Base-by-base conservation (phyloP, 1,140 invertebrate genomes). In the Lineus longissimus region DNA sequence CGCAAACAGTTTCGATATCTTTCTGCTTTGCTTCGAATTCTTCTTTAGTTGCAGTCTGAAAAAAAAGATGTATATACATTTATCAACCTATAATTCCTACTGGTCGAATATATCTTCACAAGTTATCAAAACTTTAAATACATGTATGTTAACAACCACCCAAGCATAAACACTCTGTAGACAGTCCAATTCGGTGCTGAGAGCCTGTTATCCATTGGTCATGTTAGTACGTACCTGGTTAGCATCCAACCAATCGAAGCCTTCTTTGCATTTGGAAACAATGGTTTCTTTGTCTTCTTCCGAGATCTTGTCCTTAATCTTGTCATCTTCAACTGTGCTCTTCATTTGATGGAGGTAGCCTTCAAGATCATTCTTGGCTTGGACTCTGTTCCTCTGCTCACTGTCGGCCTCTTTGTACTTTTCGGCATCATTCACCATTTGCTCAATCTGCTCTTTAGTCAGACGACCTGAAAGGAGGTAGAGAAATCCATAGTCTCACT, bases 381-480 rank as follows among this genome's bases (percentile, higher is more conserved):
- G 85, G 55, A 96, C 86, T 43, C 86, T 84, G 69, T 90, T 89
- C 81, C 90, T 93, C 66, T 96, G 86, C 75, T 92, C 93, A 30
- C 95, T 92, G 81, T 98, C 95, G 15, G 78, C 80, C 64, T 84
- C 90, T 68, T 90, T 88, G 86, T 93, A 97, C 76, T 92, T 93
- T 80, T 97, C 94, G 15, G 94, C 94, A 67, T 97, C 94, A 62
- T 93, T 91, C 43, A 98, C 91, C 95, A 98, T 97, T 59, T 91
- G 86, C 77, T 97, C 93, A 71, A 97, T 97, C 66, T 98, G 94
- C 75, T 95, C 93, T 83, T 97, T 95, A 74, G 88, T 91, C 0
- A 98, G 86, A 70, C 95, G 89, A 61, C 94, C 64, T 64, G 27
- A 17, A 25, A 40, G 1, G 29, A 15, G 58, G 54, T 54, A 15